These are phyloP conservation scores for Lycia hirtaria DNA, from an alignment of 2,888 invertebrate species.

Conservation along the genomic window DNA sequence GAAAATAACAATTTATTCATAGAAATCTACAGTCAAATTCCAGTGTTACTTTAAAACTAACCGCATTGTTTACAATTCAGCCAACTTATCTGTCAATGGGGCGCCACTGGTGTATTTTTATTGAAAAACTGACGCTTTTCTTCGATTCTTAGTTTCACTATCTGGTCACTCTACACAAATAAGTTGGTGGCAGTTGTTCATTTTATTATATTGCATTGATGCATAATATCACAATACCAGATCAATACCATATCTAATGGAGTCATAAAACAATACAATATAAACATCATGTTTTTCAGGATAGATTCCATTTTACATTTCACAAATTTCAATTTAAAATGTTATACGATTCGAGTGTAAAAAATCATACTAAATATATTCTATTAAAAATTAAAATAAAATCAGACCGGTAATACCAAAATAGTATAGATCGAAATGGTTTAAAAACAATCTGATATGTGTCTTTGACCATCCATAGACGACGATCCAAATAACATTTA, in stretches of 20 bases:
- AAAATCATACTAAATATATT: background rate
- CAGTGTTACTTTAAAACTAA: slow-evolving; percentile 45
- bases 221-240: slow-evolving; percentile 30
- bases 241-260: slow-evolving; percentile 17
- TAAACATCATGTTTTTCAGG: background rate
- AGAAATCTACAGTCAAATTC: slow-evolving; percentile 49
- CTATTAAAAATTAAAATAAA: background rate
- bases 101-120: too few species aligned
- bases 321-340: slow-evolving; percentile 7
- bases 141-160: too few species aligned
- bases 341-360: too few species aligned
- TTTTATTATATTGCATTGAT: slow-evolving; percentile 19
- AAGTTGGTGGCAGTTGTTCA: too few species aligned
- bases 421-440: background rate
- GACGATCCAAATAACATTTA: background rate
- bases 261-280: slow-evolving; percentile 10
- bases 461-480: background rate
- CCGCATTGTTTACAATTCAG: slow-evolving; percentile 44
- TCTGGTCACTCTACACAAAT: too few species aligned
- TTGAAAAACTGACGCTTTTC: too few species aligned
- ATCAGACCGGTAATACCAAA: background rate
- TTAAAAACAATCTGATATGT: slow-evolving; percentile 5
- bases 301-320: slow-evolving; percentile 1
- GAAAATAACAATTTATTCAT: slow-evolving; percentile 61
- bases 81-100: too few species aligned